Percentiles rank a stretch among this genome's conserved stretches.
Evolutionary conservation across 2,888 invertebrate genomes (phyloP).

Genomic region (Hyposoter didymator): DNA sequence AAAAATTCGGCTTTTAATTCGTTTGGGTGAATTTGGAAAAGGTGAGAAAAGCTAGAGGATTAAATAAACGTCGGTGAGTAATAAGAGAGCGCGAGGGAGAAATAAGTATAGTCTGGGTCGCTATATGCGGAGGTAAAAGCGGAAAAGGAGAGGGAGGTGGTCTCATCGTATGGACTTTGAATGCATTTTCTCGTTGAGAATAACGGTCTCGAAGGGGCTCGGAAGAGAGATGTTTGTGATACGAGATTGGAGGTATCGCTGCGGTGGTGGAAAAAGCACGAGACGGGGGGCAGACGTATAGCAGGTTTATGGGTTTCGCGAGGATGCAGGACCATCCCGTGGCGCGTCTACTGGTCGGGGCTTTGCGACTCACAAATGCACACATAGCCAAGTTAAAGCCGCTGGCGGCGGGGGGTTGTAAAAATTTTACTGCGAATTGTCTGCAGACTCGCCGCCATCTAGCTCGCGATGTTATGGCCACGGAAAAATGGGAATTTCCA

Average conservation of each 20-base stretch:
- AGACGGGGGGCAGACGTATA: slow-evolving; percentile 74
- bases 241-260: slow-evolving; percentile 69
- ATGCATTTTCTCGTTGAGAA: slow-evolving; percentile 71
- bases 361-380: slow-evolving; percentile 20
- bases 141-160: slow-evolving; percentile 3
- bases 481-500: slow-evolving; percentile 82
- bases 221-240: slow-evolving; percentile 59
- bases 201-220: slow-evolving; percentile 63
- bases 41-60: slow-evolving; percentile 22
- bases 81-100: neutral
- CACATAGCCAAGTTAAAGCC: slow-evolving; percentile 27
- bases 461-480: slow-evolving; percentile 79
- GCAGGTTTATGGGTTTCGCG: slow-evolving; percentile 82
- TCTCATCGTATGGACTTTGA: slow-evolving; percentile 36
- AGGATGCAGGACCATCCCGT: slow-evolving; percentile 77
- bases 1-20: too few relatives aligned
- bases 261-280: slow-evolving; percentile 33
- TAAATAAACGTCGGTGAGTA: slow-evolving; percentile 44
- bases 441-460: slow-evolving; percentile 79
- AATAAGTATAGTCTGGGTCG: slow-evolving; percentile 38
- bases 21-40: slow-evolving; percentile 21
- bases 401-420: slow-evolving; percentile 76
- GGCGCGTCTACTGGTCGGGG: slow-evolving; percentile 77
- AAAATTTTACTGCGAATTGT: slow-evolving; percentile 85
- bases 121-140: neutral